A percentile compares a stretch with the other conserved stretches of the same genome.
Evolutionary conservation across 92 coral and sea anemone species (phyloP).

Genomic region (Meandrina meandrites): DNA sequence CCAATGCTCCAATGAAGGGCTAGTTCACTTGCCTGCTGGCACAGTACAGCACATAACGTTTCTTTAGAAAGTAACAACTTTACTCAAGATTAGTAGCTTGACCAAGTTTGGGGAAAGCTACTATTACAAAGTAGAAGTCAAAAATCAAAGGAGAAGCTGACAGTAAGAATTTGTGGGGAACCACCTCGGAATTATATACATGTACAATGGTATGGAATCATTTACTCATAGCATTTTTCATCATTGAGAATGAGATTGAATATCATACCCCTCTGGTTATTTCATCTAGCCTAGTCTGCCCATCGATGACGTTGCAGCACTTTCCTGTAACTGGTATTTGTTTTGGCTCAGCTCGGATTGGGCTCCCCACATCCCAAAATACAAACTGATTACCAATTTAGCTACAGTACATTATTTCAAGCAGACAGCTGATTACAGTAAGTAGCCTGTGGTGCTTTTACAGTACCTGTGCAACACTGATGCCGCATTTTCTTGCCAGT

Average conservation of each 20-base stretch:
- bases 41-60: too few relatives aligned
- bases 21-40: too few relatives aligned
- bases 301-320: neutral
- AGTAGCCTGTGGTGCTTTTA: too few relatives aligned
- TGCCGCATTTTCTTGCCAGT: slow-evolving; percentile 96
- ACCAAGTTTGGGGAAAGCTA: neutral
- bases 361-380: too few relatives aligned
- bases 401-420: neutral
- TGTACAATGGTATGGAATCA: neutral
- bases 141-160: neutral
- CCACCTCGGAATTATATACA: neutral
- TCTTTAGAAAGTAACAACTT: too few relatives aligned
- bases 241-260: neutral
- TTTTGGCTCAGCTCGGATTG: too few relatives aligned
- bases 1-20: too few relatives aligned
- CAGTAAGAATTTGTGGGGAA: too few relatives aligned
- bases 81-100: neutral
- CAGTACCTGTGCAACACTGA: slow-evolving; percentile 97
- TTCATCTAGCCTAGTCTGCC: too few relatives aligned
- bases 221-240: neutral
- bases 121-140: neutral
- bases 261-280: too few relatives aligned
- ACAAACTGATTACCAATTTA: neutral
- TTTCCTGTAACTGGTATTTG: too few relatives aligned
- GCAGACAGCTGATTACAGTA: neutral